These are phyloP conservation scores for Cephus nigrinus DNA, from an alignment of 2,888 invertebrate genomes.

Conservation along the genomic window DNA sequence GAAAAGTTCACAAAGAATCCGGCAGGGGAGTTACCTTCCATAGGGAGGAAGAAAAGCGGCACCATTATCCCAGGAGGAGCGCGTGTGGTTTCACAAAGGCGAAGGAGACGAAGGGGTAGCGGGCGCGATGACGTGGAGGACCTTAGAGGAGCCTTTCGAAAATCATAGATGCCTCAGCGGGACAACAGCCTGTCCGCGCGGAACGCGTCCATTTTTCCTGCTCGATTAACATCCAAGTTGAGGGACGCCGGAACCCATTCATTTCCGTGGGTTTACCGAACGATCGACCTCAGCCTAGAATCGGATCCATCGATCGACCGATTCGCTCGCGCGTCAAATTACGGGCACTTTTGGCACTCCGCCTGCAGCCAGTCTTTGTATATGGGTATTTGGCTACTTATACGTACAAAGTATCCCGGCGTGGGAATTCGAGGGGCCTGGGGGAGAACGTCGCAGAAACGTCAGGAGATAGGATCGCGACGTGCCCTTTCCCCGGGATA, in stretches of 20 bases:
- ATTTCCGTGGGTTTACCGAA: neutral
- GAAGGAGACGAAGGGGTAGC: neutral
- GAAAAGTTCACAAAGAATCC: neutral
- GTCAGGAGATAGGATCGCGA: neutral
- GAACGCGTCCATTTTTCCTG: neutral
- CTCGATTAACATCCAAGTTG: neutral
- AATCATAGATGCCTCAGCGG: neutral
- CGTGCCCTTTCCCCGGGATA: neutral
- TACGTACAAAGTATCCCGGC: neutral
- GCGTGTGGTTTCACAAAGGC: neutral
- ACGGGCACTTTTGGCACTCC: neutral
- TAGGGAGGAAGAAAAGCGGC: neutral
- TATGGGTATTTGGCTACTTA: neutral
- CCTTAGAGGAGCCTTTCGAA: neutral
- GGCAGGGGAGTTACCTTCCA: neutral
- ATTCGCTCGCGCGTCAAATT: neutral
- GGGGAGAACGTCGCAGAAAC: neutral
- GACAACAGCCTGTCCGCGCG: neutral
- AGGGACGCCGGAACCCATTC: neutral
- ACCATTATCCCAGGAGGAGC: neutral
- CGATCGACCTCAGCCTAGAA: neutral
- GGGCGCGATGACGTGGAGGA: too few relatives aligned
- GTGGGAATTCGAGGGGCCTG: neutral
- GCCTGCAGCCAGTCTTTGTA: neutral
- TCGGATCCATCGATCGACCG: neutral